Evolutionary conservation across 2,113 vertebrate genomes (phyloP), one percentile per base, ranked within the genome.

Genomic region (Myiagra hebetior): DNA sequence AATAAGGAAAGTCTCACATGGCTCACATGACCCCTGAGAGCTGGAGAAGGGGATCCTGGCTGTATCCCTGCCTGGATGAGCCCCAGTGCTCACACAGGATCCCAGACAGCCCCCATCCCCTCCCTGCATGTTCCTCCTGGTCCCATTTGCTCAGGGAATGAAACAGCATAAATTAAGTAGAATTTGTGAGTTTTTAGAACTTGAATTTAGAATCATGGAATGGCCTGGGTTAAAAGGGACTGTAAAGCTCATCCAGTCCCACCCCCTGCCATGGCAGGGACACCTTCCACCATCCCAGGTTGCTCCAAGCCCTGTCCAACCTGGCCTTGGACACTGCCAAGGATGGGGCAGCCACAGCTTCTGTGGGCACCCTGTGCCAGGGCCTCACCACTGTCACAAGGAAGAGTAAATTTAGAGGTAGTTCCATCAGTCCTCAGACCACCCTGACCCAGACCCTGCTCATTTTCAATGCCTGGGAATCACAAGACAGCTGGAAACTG

Each of bases 271-370:
- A 26, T 16, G 28, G 22, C 37, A 74, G 46, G 28, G 33, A 60
- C 33, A 75, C 9, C 16, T 60, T 1, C 53, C 9, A 8, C 16
- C 9, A 0, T 1, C 5, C 47, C 62, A 41, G 53, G 39, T 0
- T 18, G n/a, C 78, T 55, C 46, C 23, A 13, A 81, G 15, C 22
- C 27, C 10, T 0, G 0, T 37, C 42, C 52, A 83, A 0, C 14
- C n/a, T 41, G 46, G 15, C 53, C 44, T 44, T 11, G 60, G 46
- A 2, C 69, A 41, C 19, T 39, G 0, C 8, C 52, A 52, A 18
- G 44, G 77, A 24, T 8, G 37, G 23, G 23, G 28, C 52, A 81
- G 52, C 33, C 52, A 24, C 68, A 44, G 22, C 31, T 52, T 0
- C 68, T 16, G 44, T 24, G 59, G 37, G 15, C 27, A 73, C 1